Percentiles rank a stretch among this genome's conserved stretches.
Evolutionary conservation across 1,140 invertebrate species (phyloP).

Genomic region (Epicauta chinensis): DNA sequence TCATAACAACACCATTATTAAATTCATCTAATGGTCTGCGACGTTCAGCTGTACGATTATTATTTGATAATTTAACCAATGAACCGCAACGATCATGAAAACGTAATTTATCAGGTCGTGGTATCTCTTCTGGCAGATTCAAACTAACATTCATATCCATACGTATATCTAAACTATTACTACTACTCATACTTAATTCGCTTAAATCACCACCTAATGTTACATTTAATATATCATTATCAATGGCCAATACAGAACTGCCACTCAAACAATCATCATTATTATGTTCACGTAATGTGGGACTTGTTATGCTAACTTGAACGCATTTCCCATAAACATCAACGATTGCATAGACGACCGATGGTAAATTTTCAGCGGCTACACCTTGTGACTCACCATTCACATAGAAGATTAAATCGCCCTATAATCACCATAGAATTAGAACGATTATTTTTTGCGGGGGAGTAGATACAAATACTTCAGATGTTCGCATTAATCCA

Average conservation of each 20-base stretch:
- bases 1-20: constrained; percentile 91
- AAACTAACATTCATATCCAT: constrained; percentile 43
- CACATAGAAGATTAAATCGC: constrained; percentile 82
- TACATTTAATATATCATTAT: constrained; percentile 42
- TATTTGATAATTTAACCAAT: constrained; percentile 80
- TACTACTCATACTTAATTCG: constrained; percentile 41
- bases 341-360: constrained; percentile 74
- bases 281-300: constrained; percentile 38
- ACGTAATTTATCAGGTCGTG: constrained; percentile 56
- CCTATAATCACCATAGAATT: constrained; percentile 45
- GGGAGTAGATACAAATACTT: constrained; percentile 45
- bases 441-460: neutral
- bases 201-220: constrained; percentile 40
- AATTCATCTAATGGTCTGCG: constrained; percentile 87
- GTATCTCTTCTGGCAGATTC: constrained; percentile 36
- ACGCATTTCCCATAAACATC: constrained; percentile 92
- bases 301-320: constrained; percentile 65
- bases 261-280: constrained; percentile 43
- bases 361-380: constrained; percentile 71
- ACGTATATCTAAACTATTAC: constrained; percentile 41
- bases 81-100: constrained; percentile 87
- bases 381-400: constrained; percentile 85
- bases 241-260: constrained; percentile 41
- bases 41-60: constrained; percentile 78
- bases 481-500: constrained; percentile 73